Conservation (phyloP, 2,797 vertebrate genomes). For the Danionella dracula region DNA sequence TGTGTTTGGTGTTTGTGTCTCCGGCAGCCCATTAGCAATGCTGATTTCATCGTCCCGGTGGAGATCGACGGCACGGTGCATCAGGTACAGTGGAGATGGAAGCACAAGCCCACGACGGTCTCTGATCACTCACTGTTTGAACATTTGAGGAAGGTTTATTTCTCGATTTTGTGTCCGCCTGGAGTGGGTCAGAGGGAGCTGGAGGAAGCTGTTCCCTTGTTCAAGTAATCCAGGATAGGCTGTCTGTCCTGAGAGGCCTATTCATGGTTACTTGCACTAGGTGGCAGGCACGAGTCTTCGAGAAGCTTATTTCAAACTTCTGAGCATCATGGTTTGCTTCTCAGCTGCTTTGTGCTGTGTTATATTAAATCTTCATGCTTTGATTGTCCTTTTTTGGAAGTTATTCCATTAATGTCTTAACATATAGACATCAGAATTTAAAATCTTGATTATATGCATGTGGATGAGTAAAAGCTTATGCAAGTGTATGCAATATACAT, state of each 20-base stretch:
- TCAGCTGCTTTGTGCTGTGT: too few relatives aligned
- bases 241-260: conserved; percentile 89
- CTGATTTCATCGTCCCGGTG: conserved; percentile 97
- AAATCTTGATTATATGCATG: too few relatives aligned
- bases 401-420: too few relatives aligned
- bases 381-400: too few relatives aligned
- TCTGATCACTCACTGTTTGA: not conserved
- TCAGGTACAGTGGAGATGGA: conserved; percentile 73
- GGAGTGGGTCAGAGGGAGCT: not conserved
- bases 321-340: not conserved
- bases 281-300: conserved; percentile 58
- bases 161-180: not conserved
- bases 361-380: too few relatives aligned
- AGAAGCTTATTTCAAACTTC: not conserved
- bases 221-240: conserved; percentile 99
- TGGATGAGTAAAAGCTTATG: too few relatives aligned
- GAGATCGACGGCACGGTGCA: conserved; percentile 98
- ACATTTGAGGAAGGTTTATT: not conserved
- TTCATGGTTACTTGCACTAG: conserved; percentile 98
- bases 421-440: too few relatives aligned
- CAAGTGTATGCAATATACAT: too few relatives aligned
- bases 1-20: conserved; percentile 37
- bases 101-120: not conserved
- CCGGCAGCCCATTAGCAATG: conserved; percentile 91
- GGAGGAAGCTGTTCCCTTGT: conserved; percentile 74